Evolutionary conservation across 2,888 invertebrate genomes (phyloP).

Genomic region (Drosophila meridionalis): DNA sequence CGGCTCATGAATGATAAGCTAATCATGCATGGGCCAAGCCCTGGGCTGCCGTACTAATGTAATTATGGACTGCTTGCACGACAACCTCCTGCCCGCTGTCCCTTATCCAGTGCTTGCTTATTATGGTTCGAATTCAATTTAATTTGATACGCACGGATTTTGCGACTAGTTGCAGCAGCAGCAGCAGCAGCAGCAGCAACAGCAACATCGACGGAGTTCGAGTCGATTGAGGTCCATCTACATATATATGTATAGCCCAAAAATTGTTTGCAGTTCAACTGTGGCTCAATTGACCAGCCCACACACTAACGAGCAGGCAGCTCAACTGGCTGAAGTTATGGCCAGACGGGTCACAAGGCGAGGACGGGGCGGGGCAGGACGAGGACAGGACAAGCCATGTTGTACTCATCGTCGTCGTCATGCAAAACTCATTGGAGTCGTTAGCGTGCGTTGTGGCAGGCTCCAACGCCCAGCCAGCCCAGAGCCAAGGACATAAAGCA

Average conservation of each 20-base stretch:
- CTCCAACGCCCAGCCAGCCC: slow-evolving; percentile 13
- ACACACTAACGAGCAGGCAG: slow-evolving; percentile 48
- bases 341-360: slow-evolving; percentile 5
- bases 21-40: slow-evolving; percentile 62
- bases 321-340: slow-evolving; percentile 38
- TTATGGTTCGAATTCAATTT: slow-evolving; percentile 74
- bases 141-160: slow-evolving; percentile 71
- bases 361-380: background rate
- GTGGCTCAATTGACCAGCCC: slow-evolving; percentile 71
- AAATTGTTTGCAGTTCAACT: slow-evolving; percentile 75
- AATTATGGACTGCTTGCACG: slow-evolving; percentile 69
- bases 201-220: background rate
- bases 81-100: slow-evolving; percentile 38
- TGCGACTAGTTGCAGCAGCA: slow-evolving; percentile 43
- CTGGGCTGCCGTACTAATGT: slow-evolving; percentile 67
- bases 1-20: slow-evolving; percentile 61
- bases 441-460: slow-evolving; percentile 58
- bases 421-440: slow-evolving; percentile 77
- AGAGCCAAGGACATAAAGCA: slow-evolving; percentile 62
- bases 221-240: slow-evolving; percentile 25
- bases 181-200: background rate
- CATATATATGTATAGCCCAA: slow-evolving; percentile 24
- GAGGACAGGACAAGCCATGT: slow-evolving; percentile 46
- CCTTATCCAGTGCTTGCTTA: slow-evolving; percentile 44
- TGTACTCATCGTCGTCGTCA: slow-evolving; percentile 51